These are phyloP conservation scores for Drosophila albomicans DNA, from an alignment of 1,140 invertebrate species.

Conservation along the genomic window DNA sequence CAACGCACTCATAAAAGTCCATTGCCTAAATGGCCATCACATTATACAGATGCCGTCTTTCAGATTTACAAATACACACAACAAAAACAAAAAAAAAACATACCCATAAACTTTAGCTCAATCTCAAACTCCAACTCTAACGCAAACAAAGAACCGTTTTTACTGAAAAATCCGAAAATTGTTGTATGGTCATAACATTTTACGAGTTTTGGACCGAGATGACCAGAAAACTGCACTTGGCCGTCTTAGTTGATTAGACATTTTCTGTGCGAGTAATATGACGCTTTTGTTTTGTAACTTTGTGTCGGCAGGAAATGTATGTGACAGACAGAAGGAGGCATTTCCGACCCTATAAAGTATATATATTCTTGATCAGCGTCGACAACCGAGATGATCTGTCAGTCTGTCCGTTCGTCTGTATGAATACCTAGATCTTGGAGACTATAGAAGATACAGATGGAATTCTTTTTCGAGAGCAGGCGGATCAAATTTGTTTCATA, in stretches of 20 bases:
- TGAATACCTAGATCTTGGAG: too few species aligned
- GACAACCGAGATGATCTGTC: too few species aligned
- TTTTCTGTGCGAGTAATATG: neutral
- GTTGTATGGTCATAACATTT: constrained; percentile 63
- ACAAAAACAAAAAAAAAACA: neutral
- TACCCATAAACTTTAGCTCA: constrained; percentile 49
- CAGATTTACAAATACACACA: constrained; percentile 60
- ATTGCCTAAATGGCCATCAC: constrained; percentile 66
- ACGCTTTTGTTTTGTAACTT: too few species aligned
- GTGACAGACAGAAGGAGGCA: too few species aligned
- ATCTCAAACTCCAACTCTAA: neutral
- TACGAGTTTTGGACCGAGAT: constrained; percentile 34
- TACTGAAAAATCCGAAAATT: constrained; percentile 32
- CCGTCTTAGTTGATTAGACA: constrained; percentile 62
- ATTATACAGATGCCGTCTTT: constrained; percentile 60
- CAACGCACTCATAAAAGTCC: constrained; percentile 60
- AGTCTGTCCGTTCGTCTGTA: too few species aligned
- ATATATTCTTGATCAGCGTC: too few species aligned
- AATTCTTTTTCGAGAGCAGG: too few species aligned
- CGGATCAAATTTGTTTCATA: too few species aligned
- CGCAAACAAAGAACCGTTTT: constrained; percentile 11
- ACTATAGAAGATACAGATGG: too few species aligned
- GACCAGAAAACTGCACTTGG: constrained; percentile 45
- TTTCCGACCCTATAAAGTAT: too few species aligned
- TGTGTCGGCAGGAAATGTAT: too few species aligned